phyloP scores from a whole-genome alignment of 2,797 vertebrate species.

The Pampus argenteus region DNA sequence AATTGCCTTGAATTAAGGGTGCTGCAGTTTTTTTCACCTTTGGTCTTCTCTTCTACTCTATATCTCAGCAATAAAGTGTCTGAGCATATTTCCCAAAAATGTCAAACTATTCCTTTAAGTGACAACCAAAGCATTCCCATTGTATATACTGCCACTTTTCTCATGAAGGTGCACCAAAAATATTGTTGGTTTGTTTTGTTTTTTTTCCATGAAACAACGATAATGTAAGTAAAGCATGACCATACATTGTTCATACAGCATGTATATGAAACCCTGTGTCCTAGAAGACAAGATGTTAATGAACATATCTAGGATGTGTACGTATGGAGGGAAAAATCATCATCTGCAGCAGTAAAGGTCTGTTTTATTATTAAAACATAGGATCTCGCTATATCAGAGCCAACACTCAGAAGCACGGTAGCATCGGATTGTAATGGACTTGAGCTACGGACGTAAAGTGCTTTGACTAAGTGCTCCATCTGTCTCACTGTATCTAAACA shows the following conservation, averaged over 20 bases:
- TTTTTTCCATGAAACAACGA: no score
- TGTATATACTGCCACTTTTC: background rate
- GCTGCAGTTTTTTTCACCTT: background rate
- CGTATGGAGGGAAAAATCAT: background rate
- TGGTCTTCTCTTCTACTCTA: background rate
- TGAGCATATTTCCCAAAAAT: no score
- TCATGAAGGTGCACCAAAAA: background rate
- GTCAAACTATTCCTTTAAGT: background rate
- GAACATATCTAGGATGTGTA: no score
- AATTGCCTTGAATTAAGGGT: background rate
- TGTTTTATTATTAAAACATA: slow-evolving; percentile 59
- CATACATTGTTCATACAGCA: no score
- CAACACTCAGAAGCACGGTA: slow-evolving; percentile 6
- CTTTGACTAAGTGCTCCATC: slow-evolving; percentile 72
- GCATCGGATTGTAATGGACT: slow-evolving; percentile 44
- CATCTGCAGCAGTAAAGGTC: slow-evolving; percentile 18
- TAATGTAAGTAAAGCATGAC: no score
- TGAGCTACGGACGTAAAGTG: slow-evolving; percentile 53
- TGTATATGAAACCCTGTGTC: no score
- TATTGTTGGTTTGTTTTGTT: no score
- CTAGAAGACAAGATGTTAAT: no score
- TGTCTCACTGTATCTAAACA: slow-evolving; percentile 61
- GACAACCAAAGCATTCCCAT: background rate
- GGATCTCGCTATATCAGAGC: slow-evolving; percentile 23
- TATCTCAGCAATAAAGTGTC: background rate